phyloP scores from a whole-genome alignment of 1,140 invertebrate species.

The Andrena cerasifolii region DNA sequence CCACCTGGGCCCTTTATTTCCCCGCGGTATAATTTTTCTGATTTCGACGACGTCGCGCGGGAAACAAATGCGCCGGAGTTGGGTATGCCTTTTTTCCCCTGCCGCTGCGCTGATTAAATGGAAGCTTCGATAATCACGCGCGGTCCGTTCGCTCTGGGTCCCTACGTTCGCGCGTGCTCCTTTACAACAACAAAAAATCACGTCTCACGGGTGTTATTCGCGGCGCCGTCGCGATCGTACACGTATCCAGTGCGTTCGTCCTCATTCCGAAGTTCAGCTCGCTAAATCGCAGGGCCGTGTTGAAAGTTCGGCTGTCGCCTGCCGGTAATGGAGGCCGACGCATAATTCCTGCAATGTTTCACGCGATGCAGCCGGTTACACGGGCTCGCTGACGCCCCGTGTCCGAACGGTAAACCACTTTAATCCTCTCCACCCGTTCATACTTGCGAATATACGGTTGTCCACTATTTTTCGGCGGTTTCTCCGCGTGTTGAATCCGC shows the following conservation, averaged over 20 bases:
- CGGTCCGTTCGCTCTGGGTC: neutral
- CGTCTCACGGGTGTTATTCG: neutral
- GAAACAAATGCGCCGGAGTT: neutral
- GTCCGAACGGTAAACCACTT: slow-evolving; percentile 22
- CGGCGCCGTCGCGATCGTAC: neutral
- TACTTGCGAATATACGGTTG: neutral
- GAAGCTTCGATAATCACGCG: neutral
- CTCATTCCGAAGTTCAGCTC: slow-evolving; percentile 31
- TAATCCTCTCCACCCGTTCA: slow-evolving; percentile 2
- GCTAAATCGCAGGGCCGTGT: slow-evolving; percentile 31
- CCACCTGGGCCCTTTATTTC: slow-evolving; percentile 26
- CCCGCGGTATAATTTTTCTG: slow-evolving; percentile 19
- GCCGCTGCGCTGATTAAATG: slow-evolving; percentile 1
- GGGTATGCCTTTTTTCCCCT: too few species aligned
- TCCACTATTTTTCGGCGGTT: neutral
- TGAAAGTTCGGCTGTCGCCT: slow-evolving; percentile 25
- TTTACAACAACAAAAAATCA: neutral
- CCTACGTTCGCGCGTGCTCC: neutral
- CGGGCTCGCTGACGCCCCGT: slow-evolving; percentile 15
- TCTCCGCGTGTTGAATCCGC: too few species aligned
- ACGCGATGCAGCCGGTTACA: slow-evolving; percentile 31
- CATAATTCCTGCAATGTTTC: slow-evolving; percentile 46
- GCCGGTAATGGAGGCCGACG: slow-evolving; percentile 35
- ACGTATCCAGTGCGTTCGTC: slow-evolving; percentile 35
- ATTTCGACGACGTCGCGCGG: neutral